These are phyloP conservation scores for Gyps fulvus DNA, from an alignment of 2,113 vertebrate species.

Conservation along the genomic window DNA sequence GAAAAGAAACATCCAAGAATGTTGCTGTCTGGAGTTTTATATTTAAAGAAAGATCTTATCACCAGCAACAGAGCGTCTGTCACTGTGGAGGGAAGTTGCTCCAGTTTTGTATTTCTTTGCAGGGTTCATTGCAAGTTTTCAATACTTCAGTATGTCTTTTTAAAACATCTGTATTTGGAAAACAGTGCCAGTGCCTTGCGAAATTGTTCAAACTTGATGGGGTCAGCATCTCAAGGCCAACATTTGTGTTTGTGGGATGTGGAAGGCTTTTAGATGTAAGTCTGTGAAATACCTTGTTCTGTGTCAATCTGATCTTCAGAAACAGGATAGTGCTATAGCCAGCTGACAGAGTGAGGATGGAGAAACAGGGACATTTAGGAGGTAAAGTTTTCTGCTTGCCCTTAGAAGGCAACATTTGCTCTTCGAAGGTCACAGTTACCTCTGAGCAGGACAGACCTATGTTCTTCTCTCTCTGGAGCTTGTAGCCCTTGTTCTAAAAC, in stretches of 20 bases:
- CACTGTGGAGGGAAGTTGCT: not conserved
- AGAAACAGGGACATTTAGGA: not conserved
- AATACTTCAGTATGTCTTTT: not conserved
- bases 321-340: rapidly evolving
- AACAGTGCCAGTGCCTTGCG: not conserved
- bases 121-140: not conserved
- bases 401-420: not conserved
- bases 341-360: not conserved
- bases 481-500: not conserved
- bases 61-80: not conserved
- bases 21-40: not conserved
- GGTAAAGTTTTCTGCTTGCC: not conserved
- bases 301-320: not conserved
- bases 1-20: not conserved
- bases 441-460: not conserved
- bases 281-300: not conserved
- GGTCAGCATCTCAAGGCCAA: not conserved
- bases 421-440: not conserved
- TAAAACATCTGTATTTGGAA: not conserved
- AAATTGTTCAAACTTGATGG: not conserved
- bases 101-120: not conserved
- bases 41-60: not conserved
- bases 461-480: not conserved
- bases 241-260: not conserved
- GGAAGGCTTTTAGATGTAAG: not conserved